Evolutionary conservation across 37 sponge, comb jelly and placozoan genomes (phyloP), one percentile per base, ranked within the genome.

Genomic region (Geodia barretti): DNA sequence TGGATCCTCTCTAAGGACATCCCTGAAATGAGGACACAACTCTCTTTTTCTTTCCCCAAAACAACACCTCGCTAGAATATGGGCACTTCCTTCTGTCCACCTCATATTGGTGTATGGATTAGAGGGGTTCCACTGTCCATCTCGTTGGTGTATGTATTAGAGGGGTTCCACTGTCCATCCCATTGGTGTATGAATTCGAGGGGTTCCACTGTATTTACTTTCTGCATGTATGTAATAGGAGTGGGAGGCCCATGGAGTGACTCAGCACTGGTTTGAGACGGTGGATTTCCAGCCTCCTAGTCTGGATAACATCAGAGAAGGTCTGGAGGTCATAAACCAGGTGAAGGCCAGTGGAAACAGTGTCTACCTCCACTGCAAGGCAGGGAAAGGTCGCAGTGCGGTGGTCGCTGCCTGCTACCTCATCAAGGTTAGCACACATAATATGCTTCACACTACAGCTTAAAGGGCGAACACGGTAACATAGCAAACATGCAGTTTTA

Each of bases 331-430:
- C 68, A 94, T 97, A 37, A 63, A 89, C 8, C 72, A 60, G 31
- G 54, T 39, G 40, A 75, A 58, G 28, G 17, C 30, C 14, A 68
- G 68, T 25, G 88, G 77, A 20, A 36, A 84, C 28, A 83, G 86
- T 58, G 90, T 89, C 23, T 97, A 97, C 33, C 88, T 97, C 38
- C 97, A 97, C 78, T 97, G 97, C 58, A 97, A 97, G 68, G 95
- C 97, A 28, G 97, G 97, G 23, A 87, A 82, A 60, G 95, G 95
- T 21, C 58, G 97, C 41, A 97, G 97, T 86, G 93, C 95, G 4
- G 77, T 83, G 0, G 80, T 95, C 3, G 83, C 67, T 20, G 79
- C 88, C 24, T 94, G 97, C 77, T 97, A 97, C 76, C 76, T 97
- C 17, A 88, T 96, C 68, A 85, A 88, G 82, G 88, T 91, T 1